A percentile compares a stretch with the other conserved stretches of the same genome.
phyloP scores from a whole-genome alignment of 2,888 invertebrate species.

The Leucozona laternaria region DNA sequence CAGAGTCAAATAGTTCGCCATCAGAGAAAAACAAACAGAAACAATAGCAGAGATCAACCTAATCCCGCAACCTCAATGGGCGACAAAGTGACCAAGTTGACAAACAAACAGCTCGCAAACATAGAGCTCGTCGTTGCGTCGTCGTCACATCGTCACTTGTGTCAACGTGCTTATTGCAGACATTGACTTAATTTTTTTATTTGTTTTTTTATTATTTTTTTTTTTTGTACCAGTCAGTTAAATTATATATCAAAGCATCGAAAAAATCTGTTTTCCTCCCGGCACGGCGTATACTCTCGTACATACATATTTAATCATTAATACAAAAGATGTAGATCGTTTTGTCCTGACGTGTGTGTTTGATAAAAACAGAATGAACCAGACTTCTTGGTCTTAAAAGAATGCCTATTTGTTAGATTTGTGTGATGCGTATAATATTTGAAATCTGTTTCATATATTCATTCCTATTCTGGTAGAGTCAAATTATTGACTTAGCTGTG shows the following conservation, averaged over 20 bases:
- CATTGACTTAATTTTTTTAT: conserved; percentile 45
- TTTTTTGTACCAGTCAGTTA: conserved; percentile 16
- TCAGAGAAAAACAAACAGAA: conserved; percentile 62
- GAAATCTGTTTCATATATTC: conserved; percentile 57
- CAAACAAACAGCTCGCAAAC: conserved; percentile 65
- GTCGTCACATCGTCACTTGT: conserved; percentile 61
- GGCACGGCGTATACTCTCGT: too few relatives aligned
- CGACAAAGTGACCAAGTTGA: conserved; percentile 60
- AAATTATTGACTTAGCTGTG: conserved; percentile 55
- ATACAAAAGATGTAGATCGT: conserved; percentile 25
- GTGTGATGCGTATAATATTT: conserved; percentile 37
- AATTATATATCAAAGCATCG: conserved; percentile 20
- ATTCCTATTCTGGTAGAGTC: conserved; percentile 19
- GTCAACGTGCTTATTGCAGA: conserved; percentile 65
- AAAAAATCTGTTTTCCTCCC: conserved; percentile 46
- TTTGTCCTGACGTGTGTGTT: conserved; percentile 21
- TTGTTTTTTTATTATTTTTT: conserved; percentile 23
- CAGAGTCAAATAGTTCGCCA: conserved; percentile 30
- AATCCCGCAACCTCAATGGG: conserved; percentile 57
- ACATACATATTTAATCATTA: not conserved
- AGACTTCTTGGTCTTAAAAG: conserved; percentile 27
- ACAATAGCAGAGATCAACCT: conserved; percentile 65
- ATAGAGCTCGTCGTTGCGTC: conserved; percentile 9
- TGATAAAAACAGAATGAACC: conserved; percentile 28
- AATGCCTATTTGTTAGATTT: conserved; percentile 24